Evolutionary conservation across 2,797 vertebrate species (phyloP).

Genomic region (Sciurus vulgaris): DNA sequence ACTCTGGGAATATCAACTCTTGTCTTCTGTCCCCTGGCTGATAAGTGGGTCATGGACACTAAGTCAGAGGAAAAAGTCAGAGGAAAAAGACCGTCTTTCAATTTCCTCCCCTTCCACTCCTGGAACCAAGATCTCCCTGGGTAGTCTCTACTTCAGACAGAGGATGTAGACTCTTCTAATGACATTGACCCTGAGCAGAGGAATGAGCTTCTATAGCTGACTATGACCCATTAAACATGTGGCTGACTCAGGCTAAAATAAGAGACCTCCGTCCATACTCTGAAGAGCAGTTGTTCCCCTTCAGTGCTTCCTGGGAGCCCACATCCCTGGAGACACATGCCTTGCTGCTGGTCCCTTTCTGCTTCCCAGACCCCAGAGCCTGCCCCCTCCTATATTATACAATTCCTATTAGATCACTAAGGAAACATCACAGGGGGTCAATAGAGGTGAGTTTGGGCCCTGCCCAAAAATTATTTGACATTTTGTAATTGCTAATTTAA

Average conservation of each 20-base stretch:
- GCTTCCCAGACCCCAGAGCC: background rate
- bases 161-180: background rate
- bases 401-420: background rate
- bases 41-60: background rate
- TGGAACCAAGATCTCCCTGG: background rate
- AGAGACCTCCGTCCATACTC: background rate
- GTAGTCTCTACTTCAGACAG: background rate
- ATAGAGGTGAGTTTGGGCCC: background rate
- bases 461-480: no score
- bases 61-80: no score
- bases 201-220: background rate
- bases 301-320: background rate
- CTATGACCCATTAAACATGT: background rate
- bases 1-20: background rate
- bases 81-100: background rate
- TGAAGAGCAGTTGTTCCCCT: background rate
- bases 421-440: background rate
- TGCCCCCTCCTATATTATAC: background rate
- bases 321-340: no score
- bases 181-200: background rate
- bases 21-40: background rate
- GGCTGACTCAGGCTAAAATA: background rate
- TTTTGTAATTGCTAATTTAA: no score
- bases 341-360: background rate
- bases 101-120: background rate